These are phyloP conservation scores for Eupeodes corollae DNA, from an alignment of 1,140 invertebrate species.

Conservation along the genomic window DNA sequence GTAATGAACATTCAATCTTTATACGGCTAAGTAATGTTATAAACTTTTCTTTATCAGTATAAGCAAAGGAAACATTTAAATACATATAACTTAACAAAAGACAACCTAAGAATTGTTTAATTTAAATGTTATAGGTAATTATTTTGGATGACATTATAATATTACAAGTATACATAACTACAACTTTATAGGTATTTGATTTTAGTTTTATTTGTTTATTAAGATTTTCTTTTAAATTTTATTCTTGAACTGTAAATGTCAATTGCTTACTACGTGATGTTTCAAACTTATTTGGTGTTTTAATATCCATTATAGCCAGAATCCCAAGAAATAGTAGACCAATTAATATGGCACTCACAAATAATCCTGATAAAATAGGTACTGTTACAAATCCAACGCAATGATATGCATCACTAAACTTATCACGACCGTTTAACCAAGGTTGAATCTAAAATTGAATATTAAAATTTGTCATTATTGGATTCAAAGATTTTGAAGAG, in stretches of 20 bases:
- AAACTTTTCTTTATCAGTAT: no score
- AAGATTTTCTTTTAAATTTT: conserved; percentile 29
- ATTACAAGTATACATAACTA: no score
- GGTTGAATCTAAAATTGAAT: conserved; percentile 40
- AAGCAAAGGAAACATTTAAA: no score
- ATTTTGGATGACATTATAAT: no score
- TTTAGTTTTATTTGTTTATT: no score
- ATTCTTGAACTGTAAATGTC: conserved; percentile 66
- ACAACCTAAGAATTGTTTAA: no score
- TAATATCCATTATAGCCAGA: conserved; percentile 82
- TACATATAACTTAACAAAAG: no score
- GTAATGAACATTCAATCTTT: no score
- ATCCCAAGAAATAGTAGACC: conserved; percentile 72
- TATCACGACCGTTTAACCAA: conserved; percentile 39
- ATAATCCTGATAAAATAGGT: conserved; percentile 85
- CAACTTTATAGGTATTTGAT: no score
- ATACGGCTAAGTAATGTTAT: no score
- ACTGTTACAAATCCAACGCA: conserved; percentile 83
- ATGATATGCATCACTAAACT: conserved; percentile 65
- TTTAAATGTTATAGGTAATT: no score
- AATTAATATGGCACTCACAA: conserved; percentile 65
- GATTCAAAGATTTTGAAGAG: neutral
- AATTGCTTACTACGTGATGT: conserved; percentile 92
- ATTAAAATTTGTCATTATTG: neutral
- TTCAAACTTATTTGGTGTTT: conserved; percentile 97